Conservation (phyloP, 2,113 vertebrate species). For the Himantopus leucocephalus region DNA sequence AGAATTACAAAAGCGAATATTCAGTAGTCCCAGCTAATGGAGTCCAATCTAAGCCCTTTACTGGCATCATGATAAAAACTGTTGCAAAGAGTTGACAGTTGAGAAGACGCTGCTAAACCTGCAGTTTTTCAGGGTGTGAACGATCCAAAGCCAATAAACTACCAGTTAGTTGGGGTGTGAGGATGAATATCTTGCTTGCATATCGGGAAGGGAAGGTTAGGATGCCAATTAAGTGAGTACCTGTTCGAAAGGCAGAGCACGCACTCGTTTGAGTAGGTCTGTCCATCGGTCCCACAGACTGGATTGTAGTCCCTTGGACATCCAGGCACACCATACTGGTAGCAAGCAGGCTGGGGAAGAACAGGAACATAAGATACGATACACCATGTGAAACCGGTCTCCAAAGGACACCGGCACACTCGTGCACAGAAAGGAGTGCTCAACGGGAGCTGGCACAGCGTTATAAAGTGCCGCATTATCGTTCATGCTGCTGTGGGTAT, state of each 20-base stretch:
- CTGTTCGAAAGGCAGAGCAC: slow-evolving; percentile 64
- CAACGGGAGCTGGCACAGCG: neutral
- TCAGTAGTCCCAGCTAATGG: neutral
- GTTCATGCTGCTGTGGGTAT: neutral
- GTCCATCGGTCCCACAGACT: slow-evolving; percentile 64
- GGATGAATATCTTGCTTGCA: neutral
- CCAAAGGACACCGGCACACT: neutral
- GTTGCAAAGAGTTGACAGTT: neutral
- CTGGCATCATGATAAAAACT: neutral
- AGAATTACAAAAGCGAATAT: neutral
- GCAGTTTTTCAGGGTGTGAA: neutral
- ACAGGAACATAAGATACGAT: neutral
- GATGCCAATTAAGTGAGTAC: neutral
- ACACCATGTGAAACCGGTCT: neutral
- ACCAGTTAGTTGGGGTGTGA: neutral
- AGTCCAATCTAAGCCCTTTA: neutral
- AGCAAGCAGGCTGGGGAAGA: slow-evolving; percentile 46
- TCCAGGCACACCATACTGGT: neutral
- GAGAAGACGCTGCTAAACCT: neutral
- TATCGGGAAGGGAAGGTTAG: neutral
- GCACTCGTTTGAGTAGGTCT: slow-evolving; percentile 67
- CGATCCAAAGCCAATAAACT: neutral
- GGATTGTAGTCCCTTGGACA: slow-evolving; percentile 59
- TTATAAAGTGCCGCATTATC: neutral
- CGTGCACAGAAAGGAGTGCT: accelerated